Evolutionary conservation across 1,140 invertebrate species (phyloP), one percentile per base, ranked within the genome.

Genomic region (Aphelinus certus): DNA sequence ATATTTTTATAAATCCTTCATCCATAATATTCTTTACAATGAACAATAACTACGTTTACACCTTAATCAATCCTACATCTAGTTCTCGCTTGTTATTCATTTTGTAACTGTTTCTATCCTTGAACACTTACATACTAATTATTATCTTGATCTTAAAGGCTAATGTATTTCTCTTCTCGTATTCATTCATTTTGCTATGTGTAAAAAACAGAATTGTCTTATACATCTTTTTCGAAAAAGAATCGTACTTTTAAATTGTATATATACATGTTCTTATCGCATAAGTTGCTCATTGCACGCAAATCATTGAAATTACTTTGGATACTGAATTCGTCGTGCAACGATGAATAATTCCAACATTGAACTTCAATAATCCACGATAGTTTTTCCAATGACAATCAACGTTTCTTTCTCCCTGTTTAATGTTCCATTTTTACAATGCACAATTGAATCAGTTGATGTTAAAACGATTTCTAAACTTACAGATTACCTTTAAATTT

Each of bases 41-140:
- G 55, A 69, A 69, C 60, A 68, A 55, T 74, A 68, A 62, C 62
- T 62, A 75, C 26, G 61, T 56, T 68, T 74, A 71, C 56, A 69
- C 58, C 43, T 69, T 74, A 7, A 68, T 73, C 66, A 65, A 47
- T 10, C 55, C 60, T 75, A 75, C 63, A 62, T 42, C 61, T 70
- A 69, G 64, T 10, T 9, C 42, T 69, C 61, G 45, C 60, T 2
- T 57, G 49, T 69, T 48, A 70, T 70, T 46, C 69, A 62, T 51
- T 51, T 75, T 26, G 26, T 26, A 26, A 26, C 26, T 26, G 26
- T 26, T 26, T 26, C 26, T 26, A 62, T 57, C 73, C 10, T 73
- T 68, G 68, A 82, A 84, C 76, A 77, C 85, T 88, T 88, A 88
- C 76, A 43, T 79, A 61, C 86, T 88, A 88, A 87, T 88, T 88